Evolutionary conservation across 2,888 invertebrate genomes (phyloP), one percentile per base, ranked within the genome.

Genomic region (Netelia fuscicornis): DNA sequence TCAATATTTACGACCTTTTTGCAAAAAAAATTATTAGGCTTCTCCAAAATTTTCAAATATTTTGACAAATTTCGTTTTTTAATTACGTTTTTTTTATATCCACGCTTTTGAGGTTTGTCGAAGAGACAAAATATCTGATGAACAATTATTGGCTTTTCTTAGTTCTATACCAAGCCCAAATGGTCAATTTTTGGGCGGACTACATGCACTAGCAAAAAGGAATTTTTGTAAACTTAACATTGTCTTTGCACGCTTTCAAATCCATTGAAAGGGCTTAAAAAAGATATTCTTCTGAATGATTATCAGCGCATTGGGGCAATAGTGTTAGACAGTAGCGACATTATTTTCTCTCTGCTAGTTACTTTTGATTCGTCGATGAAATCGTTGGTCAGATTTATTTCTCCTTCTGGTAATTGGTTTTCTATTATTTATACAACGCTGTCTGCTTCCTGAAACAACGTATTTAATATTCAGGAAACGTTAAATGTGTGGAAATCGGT

Each of bases 1-100:
- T 91, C 80, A 86, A 85, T 74, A 56, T 37, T 75, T 78, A 81
- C 78, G 75, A 87, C 9, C 37, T 70, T 52, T 30, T n/a, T n/a
- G 6, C n/a, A 17, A 58, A 42, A 60, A 64, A 64, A 75, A 54
- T 13, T 54, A 58, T 9, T 17, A 17, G 9, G 13, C 20, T 58
- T 58, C 20, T 20, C 6, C n/a, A 6, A 65, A 65, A 10, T 17
- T 3, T 30, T 30, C 30, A 30, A 30, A 30, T 30, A 30, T 30
- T 30, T 30, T 30, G 30, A 30, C 20, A 20, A 20, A 3, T 2
- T 2, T 3, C 2, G 30, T 30, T 30, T 30, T 30, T 30, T 30
- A 30, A 30, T 30, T 30, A 3, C 30, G 23, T 44, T 72, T 23
- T 37, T 37, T 6, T 20, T 20, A 20, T 20, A 20, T 20, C 20